Conservation (phyloP, 1,140 invertebrate genomes). For the Chrysomallon squamiferum region DNA sequence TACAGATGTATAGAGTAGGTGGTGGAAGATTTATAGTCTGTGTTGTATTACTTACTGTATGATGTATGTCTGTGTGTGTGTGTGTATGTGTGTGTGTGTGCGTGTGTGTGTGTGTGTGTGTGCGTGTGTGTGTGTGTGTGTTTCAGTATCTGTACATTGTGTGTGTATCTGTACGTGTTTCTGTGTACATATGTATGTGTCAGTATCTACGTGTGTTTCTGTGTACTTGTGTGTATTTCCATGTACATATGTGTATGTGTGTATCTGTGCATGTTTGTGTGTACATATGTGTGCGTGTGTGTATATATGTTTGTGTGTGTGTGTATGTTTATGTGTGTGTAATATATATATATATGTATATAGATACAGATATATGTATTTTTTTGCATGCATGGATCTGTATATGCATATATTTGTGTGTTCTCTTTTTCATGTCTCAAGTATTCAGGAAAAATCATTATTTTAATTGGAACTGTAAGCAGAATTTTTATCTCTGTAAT, state of each 20-base stretch:
- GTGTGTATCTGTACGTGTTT: no score
- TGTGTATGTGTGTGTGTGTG: not conserved
- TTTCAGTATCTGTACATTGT: not conserved
- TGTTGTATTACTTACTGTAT: no score
- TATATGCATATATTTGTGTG: no score
- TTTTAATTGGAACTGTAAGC: no score
- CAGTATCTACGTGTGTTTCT: no score
- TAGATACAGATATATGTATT: no score
- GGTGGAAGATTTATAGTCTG: not conserved
- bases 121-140: not conserved
- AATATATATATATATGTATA: no score
- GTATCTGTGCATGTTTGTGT: not conserved
- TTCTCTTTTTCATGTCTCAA: no score
- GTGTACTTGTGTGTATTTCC: not conserved
- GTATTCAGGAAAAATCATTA: no score
- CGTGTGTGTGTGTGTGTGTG: not conserved
- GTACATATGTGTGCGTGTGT: not conserved
- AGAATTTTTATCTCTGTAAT: no score
- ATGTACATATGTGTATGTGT: not conserved
- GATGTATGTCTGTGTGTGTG: not conserved
- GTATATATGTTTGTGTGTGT: not conserved
- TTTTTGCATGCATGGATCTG: no score
- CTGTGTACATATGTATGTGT: no score
- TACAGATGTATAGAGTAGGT: not conserved
- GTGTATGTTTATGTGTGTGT: not conserved